A percentile compares a stretch with the other conserved stretches of the same genome.
Evolutionary conservation across 2,797 vertebrate genomes (phyloP).

Genomic region (Smutsia gigantea): DNA sequence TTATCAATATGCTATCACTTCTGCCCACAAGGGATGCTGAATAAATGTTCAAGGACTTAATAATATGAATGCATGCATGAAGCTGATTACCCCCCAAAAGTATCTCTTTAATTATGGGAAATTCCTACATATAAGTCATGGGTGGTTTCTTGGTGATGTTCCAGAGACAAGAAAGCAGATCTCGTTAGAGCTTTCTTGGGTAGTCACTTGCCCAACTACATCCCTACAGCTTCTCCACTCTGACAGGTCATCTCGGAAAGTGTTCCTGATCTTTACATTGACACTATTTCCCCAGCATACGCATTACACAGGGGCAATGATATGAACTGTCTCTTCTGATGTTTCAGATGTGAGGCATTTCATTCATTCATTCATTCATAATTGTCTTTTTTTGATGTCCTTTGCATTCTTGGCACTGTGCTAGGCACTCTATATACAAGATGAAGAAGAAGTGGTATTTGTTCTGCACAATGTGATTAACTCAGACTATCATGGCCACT

Average conservation of each 20-base stretch:
- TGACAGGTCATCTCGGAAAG: neutral
- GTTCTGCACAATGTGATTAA: neutral
- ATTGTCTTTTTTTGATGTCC: neutral
- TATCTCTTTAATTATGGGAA: neutral
- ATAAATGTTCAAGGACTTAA: neutral
- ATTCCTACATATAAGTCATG: neutral
- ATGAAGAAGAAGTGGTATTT: neutral
- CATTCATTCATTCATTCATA: neutral
- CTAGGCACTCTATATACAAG: too few species aligned
- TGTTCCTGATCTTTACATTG: neutral
- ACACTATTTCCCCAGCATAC: neutral
- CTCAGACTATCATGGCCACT: neutral
- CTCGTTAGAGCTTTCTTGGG: neutral
- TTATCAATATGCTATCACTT: neutral
- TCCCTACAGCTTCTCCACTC: neutral
- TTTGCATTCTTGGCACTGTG: neutral
- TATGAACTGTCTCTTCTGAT: neutral
- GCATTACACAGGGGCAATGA: neutral
- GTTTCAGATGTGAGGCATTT: neutral
- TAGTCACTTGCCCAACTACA: neutral
- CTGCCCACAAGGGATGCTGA: neutral
- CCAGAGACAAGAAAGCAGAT: neutral
- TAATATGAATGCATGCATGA: neutral
- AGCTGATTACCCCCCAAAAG: neutral
- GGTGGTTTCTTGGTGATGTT: neutral